These are phyloP conservation scores for Prorops nasuta DNA, from an alignment of 1,140 invertebrate species.

Conservation along the genomic window DNA sequence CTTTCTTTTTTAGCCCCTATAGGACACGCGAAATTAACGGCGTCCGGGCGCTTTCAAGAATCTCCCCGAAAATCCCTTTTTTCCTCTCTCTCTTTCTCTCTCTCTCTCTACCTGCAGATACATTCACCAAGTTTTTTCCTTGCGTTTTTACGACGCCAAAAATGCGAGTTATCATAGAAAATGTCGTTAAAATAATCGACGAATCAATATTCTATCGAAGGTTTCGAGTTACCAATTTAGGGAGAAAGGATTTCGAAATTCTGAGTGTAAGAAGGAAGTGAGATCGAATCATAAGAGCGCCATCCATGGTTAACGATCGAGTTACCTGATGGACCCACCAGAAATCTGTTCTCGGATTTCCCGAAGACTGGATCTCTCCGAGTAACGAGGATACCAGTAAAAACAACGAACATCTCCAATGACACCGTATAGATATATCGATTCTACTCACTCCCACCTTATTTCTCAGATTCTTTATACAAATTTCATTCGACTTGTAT, in stretches of 20 bases:
- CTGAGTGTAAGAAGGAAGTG: conserved; percentile 12
- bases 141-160: neutral
- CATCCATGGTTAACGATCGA: conserved; percentile 24
- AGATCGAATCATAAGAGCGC: too few relatives aligned
- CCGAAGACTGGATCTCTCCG: conserved; percentile 11
- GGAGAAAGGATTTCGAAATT: conserved; percentile 5
- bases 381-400: conserved; percentile 15
- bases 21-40: too few relatives aligned
- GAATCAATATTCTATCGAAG: conserved; percentile 1
- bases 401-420: too few relatives aligned
- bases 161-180: too few relatives aligned
- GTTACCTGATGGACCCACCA: conserved; percentile 19
- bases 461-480: too few relatives aligned
- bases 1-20: conserved; percentile 7
- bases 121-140: neutral
- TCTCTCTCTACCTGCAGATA: too few relatives aligned
- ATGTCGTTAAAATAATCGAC: neutral
- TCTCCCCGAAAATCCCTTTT: too few relatives aligned
- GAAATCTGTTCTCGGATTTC: conserved; percentile 29
- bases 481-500: too few relatives aligned
- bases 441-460: too few relatives aligned
- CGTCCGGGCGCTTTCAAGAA: too few relatives aligned
- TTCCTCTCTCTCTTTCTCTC: neutral
- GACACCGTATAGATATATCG: too few relatives aligned
- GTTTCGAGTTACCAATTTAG: too few relatives aligned